phyloP scores from a whole-genome alignment of 2,888 invertebrate species.

The Plagodis pulveraria region DNA sequence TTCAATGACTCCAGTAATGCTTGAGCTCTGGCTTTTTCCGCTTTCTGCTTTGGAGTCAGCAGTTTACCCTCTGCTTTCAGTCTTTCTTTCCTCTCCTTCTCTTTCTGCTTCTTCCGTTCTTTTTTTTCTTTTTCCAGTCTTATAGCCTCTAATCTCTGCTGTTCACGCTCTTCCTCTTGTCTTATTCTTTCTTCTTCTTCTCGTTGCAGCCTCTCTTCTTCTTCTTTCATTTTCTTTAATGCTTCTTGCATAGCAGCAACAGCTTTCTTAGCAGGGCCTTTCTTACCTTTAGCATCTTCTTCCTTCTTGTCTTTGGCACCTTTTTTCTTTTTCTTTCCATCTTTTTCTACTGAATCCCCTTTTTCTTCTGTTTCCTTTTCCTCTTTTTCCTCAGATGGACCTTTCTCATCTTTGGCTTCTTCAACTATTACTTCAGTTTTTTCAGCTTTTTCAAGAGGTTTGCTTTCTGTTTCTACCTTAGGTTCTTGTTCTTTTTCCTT shows the following conservation, averaged over 20 bases:
- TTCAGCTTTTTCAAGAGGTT: constrained; percentile 48
- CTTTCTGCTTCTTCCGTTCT: constrained; percentile 95
- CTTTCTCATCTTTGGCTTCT: constrained; percentile 52
- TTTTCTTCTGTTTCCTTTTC: constrained; percentile 60
- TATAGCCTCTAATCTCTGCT: constrained; percentile 89
- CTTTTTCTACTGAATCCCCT: constrained; percentile 59
- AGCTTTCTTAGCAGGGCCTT: constrained; percentile 93
- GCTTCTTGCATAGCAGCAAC: constrained; percentile 97
- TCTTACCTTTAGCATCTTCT: constrained; percentile 86
- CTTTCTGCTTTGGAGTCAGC: constrained; percentile 96
- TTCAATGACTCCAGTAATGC: constrained; percentile 95
- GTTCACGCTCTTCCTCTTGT: constrained; percentile 90
- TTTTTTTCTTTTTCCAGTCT: constrained; percentile 94
- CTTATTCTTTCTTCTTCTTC: constrained; percentile 93
- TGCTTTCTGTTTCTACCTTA: constrained; percentile 54
- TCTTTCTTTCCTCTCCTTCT: constrained; percentile 96
- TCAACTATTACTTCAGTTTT: constrained; percentile 49
- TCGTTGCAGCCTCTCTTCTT: constrained; percentile 90
- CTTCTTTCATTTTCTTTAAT: constrained; percentile 94
- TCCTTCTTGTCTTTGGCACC: constrained; percentile 61
- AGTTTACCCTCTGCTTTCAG: constrained; percentile 98
- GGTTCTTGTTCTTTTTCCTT: constrained; percentile 70
- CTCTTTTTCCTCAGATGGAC: constrained; percentile 62
- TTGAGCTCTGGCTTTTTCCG: constrained; percentile 94
- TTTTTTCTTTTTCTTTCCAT: constrained; percentile 79